Conservation (phyloP, 2,888 invertebrate genomes). For the Ornithoptera priamus region DNA sequence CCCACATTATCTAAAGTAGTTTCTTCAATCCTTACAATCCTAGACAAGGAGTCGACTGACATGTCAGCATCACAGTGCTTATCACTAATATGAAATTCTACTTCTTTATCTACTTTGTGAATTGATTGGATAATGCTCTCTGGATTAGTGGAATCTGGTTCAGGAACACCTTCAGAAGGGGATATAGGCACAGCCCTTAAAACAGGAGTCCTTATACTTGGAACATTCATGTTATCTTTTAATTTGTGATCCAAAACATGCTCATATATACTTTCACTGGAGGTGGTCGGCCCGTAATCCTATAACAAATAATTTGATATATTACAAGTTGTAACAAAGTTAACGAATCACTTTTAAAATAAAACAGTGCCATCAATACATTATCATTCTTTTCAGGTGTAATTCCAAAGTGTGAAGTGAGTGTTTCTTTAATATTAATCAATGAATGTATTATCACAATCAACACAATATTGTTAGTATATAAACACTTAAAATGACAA, state of each 20-base stretch:
- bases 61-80: conserved; percentile 64
- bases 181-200: conserved; percentile 67
- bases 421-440: conserved; percentile 22
- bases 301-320: conserved; percentile 53
- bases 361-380: background rate
- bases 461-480: conserved; percentile 40
- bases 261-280: conserved; percentile 74
- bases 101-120: conserved; percentile 63
- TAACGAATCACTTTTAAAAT: background rate
- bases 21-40: conserved; percentile 71
- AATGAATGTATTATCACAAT: conserved; percentile 48
- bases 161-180: conserved; percentile 62
- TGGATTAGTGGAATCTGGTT: conserved; percentile 74
- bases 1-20: conserved; percentile 62
- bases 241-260: conserved; percentile 73
- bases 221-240: conserved; percentile 71
- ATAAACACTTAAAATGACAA: conserved; percentile 37
- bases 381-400: conserved; percentile 21
- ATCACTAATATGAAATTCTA: conserved; percentile 68
- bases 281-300: conserved; percentile 79
- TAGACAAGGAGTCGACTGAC: conserved; percentile 67
- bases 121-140: conserved; percentile 70
- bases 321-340: background rate
- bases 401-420: background rate
- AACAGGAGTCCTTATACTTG: conserved; percentile 71